phyloP scores from a whole-genome alignment of 2,797 vertebrate genomes.

The Leptatherina wallacei region DNA sequence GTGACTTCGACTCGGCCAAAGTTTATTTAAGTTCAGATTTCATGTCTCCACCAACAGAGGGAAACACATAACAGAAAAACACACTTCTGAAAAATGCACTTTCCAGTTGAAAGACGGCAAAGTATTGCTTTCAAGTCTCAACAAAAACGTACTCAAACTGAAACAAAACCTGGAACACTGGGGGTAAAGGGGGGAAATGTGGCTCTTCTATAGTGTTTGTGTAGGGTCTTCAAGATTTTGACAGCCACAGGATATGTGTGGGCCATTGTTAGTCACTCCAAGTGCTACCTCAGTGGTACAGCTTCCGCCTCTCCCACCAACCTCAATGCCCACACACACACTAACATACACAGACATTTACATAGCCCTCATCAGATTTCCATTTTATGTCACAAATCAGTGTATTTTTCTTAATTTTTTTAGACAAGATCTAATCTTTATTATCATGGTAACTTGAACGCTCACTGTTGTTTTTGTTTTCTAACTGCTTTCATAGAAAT shows the following conservation, averaged over 20 bases:
- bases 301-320: slow-evolving; percentile 73
- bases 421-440: no score
- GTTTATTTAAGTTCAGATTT: slow-evolving; percentile 13
- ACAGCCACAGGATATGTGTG: slow-evolving; percentile 81
- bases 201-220: slow-evolving; percentile 67
- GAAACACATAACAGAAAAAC: slow-evolving; percentile 22
- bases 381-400: background rate
- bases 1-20: background rate
- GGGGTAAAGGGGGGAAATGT: slow-evolving; percentile 33
- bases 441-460: no score
- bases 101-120: slow-evolving; percentile 32
- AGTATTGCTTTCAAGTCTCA: slow-evolving; percentile 42
- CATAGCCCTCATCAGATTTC: background rate
- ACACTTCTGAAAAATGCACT: slow-evolving; percentile 34
- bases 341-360: slow-evolving; percentile 26
- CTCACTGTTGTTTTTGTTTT: no score
- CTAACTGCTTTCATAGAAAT: no score
- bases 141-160: slow-evolving; percentile 31
- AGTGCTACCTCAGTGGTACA: slow-evolving; percentile 72
- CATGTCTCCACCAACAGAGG: slow-evolving; percentile 12
- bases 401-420: no score
- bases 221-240: slow-evolving; percentile 67
- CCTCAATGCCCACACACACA: slow-evolving; percentile 41
- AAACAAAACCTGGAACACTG: slow-evolving; percentile 74
- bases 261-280: slow-evolving; percentile 78